Evolutionary conservation across 2,888 invertebrate species (phyloP).

Genomic region (Idaea biselata): DNA sequence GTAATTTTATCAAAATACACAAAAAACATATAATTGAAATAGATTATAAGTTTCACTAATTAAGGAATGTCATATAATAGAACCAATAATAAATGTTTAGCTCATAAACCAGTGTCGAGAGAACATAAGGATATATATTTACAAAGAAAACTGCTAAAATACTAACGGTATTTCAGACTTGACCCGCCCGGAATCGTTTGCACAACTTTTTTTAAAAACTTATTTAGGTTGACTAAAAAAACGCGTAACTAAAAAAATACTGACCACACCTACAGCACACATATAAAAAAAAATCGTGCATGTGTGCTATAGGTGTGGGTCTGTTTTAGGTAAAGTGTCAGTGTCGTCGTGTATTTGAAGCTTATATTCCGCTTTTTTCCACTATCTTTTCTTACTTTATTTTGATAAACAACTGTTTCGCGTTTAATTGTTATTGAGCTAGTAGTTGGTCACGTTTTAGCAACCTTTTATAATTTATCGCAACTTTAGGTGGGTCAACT

Average conservation of each 20-base stretch:
- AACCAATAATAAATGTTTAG: constrained; percentile 30
- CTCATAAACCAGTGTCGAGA: background rate
- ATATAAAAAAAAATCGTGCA: no score
- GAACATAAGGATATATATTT: background rate
- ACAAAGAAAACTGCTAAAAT: constrained; percentile 2
- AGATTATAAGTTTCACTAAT: constrained; percentile 34
- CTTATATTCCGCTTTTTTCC: no score
- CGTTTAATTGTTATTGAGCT: no score
- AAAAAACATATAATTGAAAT: constrained; percentile 27
- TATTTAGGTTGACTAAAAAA: no score
- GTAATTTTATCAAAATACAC: constrained; percentile 34
- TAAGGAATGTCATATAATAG: constrained; percentile 46
- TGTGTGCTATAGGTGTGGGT: no score
- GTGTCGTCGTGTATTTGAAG: no score
- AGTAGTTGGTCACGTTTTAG: no score
- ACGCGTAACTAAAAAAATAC: no score
- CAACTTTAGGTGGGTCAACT: background rate
- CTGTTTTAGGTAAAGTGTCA: no score
- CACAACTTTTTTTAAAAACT: background rate
- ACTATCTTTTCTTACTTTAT: no score
- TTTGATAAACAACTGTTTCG: no score
- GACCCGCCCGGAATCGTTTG: background rate
- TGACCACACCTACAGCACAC: no score
- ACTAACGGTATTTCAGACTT: background rate
- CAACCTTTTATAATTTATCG: background rate